phyloP scores from a whole-genome alignment of 2,888 invertebrate species.

The Silvanus unidentatus region DNA sequence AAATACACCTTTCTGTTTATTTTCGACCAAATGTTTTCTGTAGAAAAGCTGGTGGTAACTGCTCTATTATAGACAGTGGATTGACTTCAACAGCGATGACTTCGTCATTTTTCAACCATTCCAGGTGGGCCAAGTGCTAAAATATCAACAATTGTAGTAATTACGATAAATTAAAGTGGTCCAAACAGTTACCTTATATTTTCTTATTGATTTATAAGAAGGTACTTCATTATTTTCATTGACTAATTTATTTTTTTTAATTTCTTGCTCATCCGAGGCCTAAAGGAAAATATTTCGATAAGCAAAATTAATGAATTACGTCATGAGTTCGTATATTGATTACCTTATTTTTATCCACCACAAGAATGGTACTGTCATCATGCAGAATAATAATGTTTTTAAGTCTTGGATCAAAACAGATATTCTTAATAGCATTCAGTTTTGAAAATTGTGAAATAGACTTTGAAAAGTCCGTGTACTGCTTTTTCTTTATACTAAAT shows the following conservation, averaged over 20 bases:
- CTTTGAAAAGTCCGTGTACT: constrained; percentile 61
- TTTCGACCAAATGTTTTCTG: constrained; percentile 60
- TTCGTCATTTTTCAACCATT: constrained; percentile 62
- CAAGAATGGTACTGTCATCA: constrained; percentile 65
- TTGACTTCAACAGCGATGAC: constrained; percentile 72
- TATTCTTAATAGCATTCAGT: constrained; percentile 54
- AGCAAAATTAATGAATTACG: too few relatives aligned
- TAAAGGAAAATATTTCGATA: too few relatives aligned
- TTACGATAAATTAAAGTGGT: too few relatives aligned
- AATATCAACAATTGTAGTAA: constrained; percentile 37
- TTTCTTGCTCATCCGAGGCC: too few relatives aligned
- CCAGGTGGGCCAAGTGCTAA: constrained; percentile 70
- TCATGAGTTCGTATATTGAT: too few relatives aligned
- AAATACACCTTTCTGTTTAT: constrained; percentile 26
- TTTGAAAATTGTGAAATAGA: constrained; percentile 35
- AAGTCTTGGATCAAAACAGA: constrained; percentile 58
- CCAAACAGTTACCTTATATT: too few relatives aligned
- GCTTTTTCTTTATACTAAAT: constrained; percentile 59
- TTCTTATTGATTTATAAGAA: too few relatives aligned
- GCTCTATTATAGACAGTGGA: constrained; percentile 61
- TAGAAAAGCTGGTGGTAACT: constrained; percentile 64
- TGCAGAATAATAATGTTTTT: constrained; percentile 63
- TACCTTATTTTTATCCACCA: constrained; percentile 54
- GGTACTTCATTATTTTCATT: too few relatives aligned
- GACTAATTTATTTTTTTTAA: too few relatives aligned